Percentiles rank a stretch among this genome's conserved stretches.
Evolutionary conservation across 2,888 invertebrate genomes (phyloP).

Genomic region (Parnassius mnemosyne): DNA sequence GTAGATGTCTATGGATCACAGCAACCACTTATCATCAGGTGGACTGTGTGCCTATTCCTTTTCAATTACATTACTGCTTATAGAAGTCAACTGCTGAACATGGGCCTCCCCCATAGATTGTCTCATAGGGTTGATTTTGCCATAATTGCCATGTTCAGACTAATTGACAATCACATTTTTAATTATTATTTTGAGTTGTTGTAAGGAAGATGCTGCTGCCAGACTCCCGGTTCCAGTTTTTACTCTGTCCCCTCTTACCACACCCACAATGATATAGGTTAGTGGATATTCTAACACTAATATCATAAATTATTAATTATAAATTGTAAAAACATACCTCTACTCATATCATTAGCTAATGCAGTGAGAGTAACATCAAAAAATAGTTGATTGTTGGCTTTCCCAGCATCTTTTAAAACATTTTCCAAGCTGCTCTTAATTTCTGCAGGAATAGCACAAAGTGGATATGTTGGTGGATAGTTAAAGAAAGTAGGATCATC

Average conservation of each 20-base stretch:
- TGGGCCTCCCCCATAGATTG: too few species aligned
- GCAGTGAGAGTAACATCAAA: constrained; percentile 85
- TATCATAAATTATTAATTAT: background rate
- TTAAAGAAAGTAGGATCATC: constrained; percentile 82
- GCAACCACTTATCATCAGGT: too few species aligned
- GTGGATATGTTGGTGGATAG: constrained; percentile 79
- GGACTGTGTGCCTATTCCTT: too few species aligned
- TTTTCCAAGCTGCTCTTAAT: constrained; percentile 66
- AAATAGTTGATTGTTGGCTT: constrained; percentile 83
- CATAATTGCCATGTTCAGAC: background rate
- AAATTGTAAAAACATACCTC: constrained; percentile 65
- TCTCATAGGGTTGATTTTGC: too few species aligned
- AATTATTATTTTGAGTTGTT: background rate
- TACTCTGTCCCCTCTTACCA: too few species aligned
- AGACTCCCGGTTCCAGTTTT: background rate
- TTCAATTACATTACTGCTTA: background rate
- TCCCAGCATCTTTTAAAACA: constrained; percentile 81
- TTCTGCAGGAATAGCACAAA: constrained; percentile 71
- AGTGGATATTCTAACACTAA: too few species aligned
- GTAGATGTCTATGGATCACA: too few species aligned
- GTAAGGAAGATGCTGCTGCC: too few species aligned
- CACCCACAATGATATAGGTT: background rate
- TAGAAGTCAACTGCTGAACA: too few species aligned
- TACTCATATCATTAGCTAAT: constrained; percentile 86
- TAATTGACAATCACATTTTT: too few species aligned